Evolutionary conservation across 1,140 invertebrate genomes (phyloP).

Genomic region (Adoxophyes honmai): DNA sequence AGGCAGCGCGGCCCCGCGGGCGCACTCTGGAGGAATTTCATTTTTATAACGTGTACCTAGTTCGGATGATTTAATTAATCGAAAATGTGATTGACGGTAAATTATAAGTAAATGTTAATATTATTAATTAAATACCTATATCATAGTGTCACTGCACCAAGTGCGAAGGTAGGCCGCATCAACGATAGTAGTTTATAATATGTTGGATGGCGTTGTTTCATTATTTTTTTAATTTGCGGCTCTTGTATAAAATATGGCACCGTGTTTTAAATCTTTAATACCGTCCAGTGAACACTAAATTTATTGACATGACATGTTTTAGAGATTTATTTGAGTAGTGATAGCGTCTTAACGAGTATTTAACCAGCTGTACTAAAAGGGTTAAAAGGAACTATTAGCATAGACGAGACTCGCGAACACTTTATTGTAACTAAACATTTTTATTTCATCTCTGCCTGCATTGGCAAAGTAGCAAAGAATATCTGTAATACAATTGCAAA

Average conservation of each 20-base stretch:
- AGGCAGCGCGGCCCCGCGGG: background rate
- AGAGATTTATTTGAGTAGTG: slow-evolving; percentile 15
- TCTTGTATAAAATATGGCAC: slow-evolving; percentile 43
- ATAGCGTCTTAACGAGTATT: background rate
- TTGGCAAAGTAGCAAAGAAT: no score
- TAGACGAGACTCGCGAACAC: no score
- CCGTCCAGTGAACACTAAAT: slow-evolving; percentile 65
- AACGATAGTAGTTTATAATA: slow-evolving; percentile 49
- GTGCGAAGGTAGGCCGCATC: slow-evolving; percentile 57
- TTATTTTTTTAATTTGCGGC: slow-evolving; percentile 36
- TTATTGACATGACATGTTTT: slow-evolving; percentile 29
- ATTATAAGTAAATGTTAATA: slow-evolving; percentile 51
- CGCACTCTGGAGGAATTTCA: background rate
- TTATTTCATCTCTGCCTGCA: no score
- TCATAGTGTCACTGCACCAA: slow-evolving; percentile 59
- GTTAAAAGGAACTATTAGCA: background rate
- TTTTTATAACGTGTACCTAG: background rate
- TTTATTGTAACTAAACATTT: no score
- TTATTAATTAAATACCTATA: slow-evolving; percentile 41
- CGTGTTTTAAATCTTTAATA: slow-evolving; percentile 57
- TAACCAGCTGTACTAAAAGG: background rate
- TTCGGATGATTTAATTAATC: slow-evolving; percentile 41
- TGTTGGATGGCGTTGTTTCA: slow-evolving; percentile 26
- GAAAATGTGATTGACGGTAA: slow-evolving; percentile 58
- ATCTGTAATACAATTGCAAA: no score